Base-by-base conservation (phyloP, 2,888 invertebrate genomes). In the Lithophane ornitopus region DNA sequence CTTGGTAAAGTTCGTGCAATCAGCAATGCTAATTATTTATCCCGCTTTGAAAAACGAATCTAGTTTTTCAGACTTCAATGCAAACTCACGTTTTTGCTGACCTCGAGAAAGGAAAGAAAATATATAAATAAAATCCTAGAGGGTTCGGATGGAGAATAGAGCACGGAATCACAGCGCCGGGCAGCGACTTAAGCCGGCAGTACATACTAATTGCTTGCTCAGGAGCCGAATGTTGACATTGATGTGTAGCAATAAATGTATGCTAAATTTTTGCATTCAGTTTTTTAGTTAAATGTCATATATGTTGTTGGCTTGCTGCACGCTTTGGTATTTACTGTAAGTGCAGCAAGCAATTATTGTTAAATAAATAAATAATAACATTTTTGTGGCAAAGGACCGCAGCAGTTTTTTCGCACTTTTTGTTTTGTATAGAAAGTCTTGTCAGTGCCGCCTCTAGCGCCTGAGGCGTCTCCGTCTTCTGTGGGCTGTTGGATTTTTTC, bases 1-100 rank as follows among this genome's bases (percentile, higher is more conserved):
- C 66, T 49, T 39, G 49, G n/a, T 41, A 62, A 73, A 82, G 58
- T 84, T 77, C n/a, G 54, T 56, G 72, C 54, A 84, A 73, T 81
- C 68, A 46, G 49, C 62, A 49, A 56, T 63, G 62, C 72, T 80
- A 81, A 82, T 76, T 82, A 77, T 69, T 70, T 46, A 26, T 22
- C 12, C 28, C n/a, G 28, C 26, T 44, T 72, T 77, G 58, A 70
- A 73, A 84, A 84, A 81, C 69, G 52, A 56, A 82, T 73, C 44
- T 39, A 68, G 49, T 61, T 76, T 80, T 84, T 67, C 69, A 12
- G 49, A 41, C 56, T 66, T 58, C 49, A 58, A 69, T 54, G 61
- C 19, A 22, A 56, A 65, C 56, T 78, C 44, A n/a, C 58, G 46
- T 76, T 67, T 65, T 67, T 70, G 34, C 22, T 52, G 59, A 63